phyloP scores from a whole-genome alignment of 2,888 invertebrate species.

The Herminia tarsipennalis region DNA sequence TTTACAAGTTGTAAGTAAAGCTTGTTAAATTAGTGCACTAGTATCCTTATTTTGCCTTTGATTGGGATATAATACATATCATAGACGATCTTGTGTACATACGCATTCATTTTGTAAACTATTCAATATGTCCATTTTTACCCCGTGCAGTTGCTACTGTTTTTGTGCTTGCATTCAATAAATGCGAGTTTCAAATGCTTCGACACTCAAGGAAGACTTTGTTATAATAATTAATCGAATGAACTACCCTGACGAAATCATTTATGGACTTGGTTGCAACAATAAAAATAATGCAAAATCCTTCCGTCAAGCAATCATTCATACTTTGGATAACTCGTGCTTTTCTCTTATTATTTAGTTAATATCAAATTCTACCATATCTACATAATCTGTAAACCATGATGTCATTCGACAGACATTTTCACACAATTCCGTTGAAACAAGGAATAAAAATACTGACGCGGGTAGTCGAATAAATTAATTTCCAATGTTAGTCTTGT shows the following conservation, averaged over 20 bases:
- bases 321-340: too few relatives aligned
- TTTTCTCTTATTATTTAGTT: too few relatives aligned
- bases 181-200: constrained; percentile 28
- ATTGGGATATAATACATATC: constrained; percentile 32
- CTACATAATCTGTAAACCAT: not conserved
- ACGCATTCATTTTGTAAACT: constrained; percentile 29
- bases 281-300: too few relatives aligned
- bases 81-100: constrained; percentile 40
- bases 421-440: constrained; percentile 11
- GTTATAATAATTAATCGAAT: not conserved
- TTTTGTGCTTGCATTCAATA: constrained; percentile 41
- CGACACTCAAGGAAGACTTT: constrained; percentile 44
- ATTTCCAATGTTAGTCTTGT: constrained; percentile 1
- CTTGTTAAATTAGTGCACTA: constrained; percentile 49
- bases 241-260: not conserved
- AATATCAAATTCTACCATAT: not conserved
- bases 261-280: too few relatives aligned
- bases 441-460: too few relatives aligned
- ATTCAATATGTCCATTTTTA: constrained; percentile 43
- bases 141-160: constrained; percentile 28
- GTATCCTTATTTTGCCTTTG: constrained; percentile 30
- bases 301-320: too few relatives aligned
- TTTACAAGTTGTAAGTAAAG: constrained; percentile 48
- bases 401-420: not conserved
- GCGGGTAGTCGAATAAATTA: constrained; percentile 8